Base-by-base conservation (phyloP, 2,888 invertebrate species). In the Lasioglossum villosulum region DNA sequence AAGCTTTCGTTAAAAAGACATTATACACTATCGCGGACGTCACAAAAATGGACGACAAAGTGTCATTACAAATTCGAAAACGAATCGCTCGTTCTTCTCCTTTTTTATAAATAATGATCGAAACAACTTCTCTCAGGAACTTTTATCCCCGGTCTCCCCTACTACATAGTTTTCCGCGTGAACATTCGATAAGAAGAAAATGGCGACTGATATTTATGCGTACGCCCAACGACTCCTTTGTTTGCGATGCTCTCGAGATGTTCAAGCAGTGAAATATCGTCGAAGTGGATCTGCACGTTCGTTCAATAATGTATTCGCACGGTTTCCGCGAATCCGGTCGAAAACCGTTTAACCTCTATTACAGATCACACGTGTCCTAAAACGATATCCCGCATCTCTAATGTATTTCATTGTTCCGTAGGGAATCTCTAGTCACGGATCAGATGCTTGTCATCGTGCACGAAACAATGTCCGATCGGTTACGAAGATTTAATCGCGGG, bases 401-500 rank as follows among this genome's bases (percentile, higher is more conserved):
- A 75, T 72, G 75, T 66, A 73, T 48, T 59, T 74, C 75, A 63
- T 83, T 77, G 79, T 86, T 78, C 14, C 59, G 1, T 3, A 4
- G 68, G 37, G 63, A 71, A 78, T 77, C 52, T 39, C 30, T 27
- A 66, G 71, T 48, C 34, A 73, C 59, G 63, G 52, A 75, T 80
- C 84, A 19, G 66, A 75, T 63, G 42, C 71, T 71, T 84, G 84
- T 86, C 85, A 76, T 79, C 73, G 75, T 23, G 19, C 76, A 52
- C 16, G 76, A 76, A 85, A 80, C 85, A 84, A 85, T 80, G 84
- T 85, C 59, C 72, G 79, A 82, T 87, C 74, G 77, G 27, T 59
- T 71, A 52, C 68, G 72, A 86, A 86, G 86, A 86, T 87, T 79
- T 80, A 86, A 81, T 81, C 86, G 78, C 45, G 79, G 68, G 42